These are phyloP conservation scores for Phocides pigmalion DNA, from an alignment of 1,140 invertebrate species.

Conservation along the genomic window DNA sequence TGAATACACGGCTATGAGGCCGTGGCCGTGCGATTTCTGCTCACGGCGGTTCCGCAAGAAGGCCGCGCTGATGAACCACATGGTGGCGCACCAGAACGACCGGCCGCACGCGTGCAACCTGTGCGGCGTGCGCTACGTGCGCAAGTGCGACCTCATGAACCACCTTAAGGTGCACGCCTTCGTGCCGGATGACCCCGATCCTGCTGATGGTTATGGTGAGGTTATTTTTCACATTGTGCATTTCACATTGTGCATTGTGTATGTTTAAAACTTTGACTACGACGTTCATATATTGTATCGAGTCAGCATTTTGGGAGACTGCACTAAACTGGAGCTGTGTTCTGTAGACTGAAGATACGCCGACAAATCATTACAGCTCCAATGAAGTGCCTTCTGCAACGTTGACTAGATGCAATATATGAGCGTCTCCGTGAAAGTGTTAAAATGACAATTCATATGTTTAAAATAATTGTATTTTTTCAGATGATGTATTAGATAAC, in stretches of 20 bases:
- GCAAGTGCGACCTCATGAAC: constrained; percentile 91
- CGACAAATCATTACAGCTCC: no score
- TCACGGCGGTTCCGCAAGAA: constrained; percentile 92
- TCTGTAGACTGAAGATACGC: no score
- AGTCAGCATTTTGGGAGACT: no score
- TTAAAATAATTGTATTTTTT: constrained; percentile 40
- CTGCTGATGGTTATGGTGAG: constrained; percentile 55
- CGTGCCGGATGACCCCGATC: constrained; percentile 83
- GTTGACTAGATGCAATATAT: no score
- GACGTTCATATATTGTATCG: no score
- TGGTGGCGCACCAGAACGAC: constrained; percentile 92
- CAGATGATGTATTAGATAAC: constrained; percentile 62
- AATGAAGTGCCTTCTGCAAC: no score
- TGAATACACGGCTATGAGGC: constrained; percentile 90
- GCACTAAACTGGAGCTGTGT: no score
- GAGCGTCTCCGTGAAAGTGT: no score
- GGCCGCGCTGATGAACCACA: constrained; percentile 92
- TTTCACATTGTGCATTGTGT: no score
- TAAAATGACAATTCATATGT: no score
- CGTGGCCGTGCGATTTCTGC: constrained; percentile 94
- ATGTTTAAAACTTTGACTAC: no score
- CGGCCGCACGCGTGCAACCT: constrained; percentile 90
- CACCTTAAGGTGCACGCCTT: constrained; percentile 92
- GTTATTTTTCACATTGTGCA: no score
- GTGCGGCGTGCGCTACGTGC: constrained; percentile 90